Conservation (phyloP, 2,888 invertebrate genomes). For the Tinea trinotella region DNA sequence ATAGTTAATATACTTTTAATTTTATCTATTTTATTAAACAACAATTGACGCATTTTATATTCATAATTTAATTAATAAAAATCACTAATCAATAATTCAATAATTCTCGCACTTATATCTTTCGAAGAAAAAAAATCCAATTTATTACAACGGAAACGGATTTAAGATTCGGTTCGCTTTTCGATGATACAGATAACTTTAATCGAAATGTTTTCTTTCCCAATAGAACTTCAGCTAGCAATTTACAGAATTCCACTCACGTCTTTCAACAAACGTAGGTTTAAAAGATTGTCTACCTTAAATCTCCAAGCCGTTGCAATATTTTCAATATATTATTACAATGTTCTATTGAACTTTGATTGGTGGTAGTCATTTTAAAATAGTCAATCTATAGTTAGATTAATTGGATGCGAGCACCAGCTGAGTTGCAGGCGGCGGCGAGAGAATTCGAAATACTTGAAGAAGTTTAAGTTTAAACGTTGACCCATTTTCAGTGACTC, state of each 20-base stretch:
- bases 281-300: background rate
- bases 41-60: too few relatives aligned
- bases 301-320: background rate
- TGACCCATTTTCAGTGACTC: background rate
- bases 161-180: background rate
- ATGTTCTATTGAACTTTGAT: background rate
- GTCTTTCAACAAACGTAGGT: constrained; percentile 3
- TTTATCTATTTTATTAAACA: too few relatives aligned
- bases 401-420: constrained; percentile 11
- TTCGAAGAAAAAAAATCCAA: background rate
- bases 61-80: too few relatives aligned
- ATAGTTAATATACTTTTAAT: too few relatives aligned
- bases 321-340: background rate
- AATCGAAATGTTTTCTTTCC: constrained; percentile 8
- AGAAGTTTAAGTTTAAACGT: background rate
- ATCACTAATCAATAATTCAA: too few relatives aligned
- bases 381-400: background rate
- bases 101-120: too few relatives aligned
- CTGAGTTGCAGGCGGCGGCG: background rate
- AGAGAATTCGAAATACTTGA: background rate
- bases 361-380: constrained; percentile 8
- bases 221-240: background rate
- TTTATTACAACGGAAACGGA: background rate
- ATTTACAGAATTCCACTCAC: constrained; percentile 15
- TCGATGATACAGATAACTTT: background rate